Conservation (phyloP, 2,888 invertebrate species). For the Cylindroiulus punctatus region DNA sequence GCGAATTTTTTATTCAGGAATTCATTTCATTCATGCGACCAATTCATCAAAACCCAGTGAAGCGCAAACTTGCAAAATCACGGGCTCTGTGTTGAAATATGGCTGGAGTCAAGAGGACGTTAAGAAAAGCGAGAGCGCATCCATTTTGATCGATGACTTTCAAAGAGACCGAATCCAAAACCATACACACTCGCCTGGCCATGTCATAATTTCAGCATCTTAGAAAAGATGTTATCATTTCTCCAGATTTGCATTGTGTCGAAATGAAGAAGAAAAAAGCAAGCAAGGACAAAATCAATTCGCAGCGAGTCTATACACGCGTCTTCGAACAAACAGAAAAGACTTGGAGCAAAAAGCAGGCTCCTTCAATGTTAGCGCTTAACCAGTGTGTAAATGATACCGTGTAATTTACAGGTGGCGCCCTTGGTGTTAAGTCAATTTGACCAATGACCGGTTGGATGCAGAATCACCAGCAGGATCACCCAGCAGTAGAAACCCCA, state of each 20-base stretch:
- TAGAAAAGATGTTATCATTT: constrained; percentile 36
- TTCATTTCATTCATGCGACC: constrained; percentile 48
- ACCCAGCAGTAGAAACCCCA: too few relatives aligned
- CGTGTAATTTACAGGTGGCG: too few relatives aligned
- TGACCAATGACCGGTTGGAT: too few relatives aligned
- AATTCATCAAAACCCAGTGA: constrained; percentile 53
- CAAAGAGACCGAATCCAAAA: constrained; percentile 30
- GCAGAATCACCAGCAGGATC: too few relatives aligned
- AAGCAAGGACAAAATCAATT: constrained; percentile 17
- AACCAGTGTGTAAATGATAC: too few relatives aligned
- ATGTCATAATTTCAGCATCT: constrained; percentile 28
- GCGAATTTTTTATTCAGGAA: constrained; percentile 36
- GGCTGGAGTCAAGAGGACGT: constrained; percentile 47
- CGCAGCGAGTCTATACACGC: neutral
- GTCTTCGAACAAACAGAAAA: constrained; percentile 8
- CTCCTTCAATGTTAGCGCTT: neutral
- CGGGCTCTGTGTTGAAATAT: constrained; percentile 51
- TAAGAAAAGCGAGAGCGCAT: constrained; percentile 22
- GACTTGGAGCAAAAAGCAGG: neutral
- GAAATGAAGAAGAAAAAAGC: neutral
- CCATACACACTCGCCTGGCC: constrained; percentile 40
- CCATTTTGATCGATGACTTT: constrained; percentile 52
- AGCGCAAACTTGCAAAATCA: constrained; percentile 55
- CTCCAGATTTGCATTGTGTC: constrained; percentile 15
- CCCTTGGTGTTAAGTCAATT: too few relatives aligned